Conservation (phyloP, 92 coral and sea anemone species). For the Actinostola sp. region DNA sequence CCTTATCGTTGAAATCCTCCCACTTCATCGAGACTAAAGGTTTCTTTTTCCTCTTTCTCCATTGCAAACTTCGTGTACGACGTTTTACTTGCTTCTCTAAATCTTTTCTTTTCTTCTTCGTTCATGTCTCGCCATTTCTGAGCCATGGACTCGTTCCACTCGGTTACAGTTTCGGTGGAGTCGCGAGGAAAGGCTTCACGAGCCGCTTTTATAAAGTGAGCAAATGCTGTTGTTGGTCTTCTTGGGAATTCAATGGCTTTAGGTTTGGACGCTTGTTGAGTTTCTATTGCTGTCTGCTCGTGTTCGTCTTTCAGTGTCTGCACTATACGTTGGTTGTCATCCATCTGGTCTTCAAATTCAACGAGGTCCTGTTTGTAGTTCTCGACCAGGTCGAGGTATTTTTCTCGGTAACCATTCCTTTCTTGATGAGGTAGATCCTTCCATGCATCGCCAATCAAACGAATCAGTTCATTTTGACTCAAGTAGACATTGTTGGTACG, state of each 20-base stretch:
- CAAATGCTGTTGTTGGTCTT: conserved; percentile 53
- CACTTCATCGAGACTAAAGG: conserved; percentile 44
- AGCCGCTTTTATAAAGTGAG: conserved; percentile 48
- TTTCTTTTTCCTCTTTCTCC: conserved; percentile 29
- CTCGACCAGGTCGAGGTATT: conserved; percentile 34
- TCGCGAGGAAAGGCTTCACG: conserved; percentile 39
- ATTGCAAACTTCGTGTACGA: conserved; percentile 27
- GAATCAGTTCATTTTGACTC: conserved; percentile 27
- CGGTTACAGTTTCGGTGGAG: conserved; percentile 30
- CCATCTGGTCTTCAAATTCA: conserved; percentile 44
- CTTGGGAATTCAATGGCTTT: conserved; percentile 38
- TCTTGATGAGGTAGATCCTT: conserved; percentile 16
- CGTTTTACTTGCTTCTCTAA: conserved; percentile 38
- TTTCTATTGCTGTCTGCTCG: background rate
- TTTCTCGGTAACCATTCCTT: conserved; percentile 33
- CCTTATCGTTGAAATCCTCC: conserved; percentile 44
- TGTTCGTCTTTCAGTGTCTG: conserved; percentile 19
- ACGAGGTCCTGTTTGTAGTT: conserved; percentile 54
- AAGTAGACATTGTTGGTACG: conserved; percentile 13
- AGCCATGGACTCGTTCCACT: conserved; percentile 58
- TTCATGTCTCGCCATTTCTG: conserved; percentile 56
- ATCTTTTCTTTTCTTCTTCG: conserved; percentile 46
- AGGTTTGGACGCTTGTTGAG: background rate
- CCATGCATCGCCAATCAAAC: conserved; percentile 34
- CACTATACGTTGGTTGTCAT: conserved; percentile 47